Conservation (phyloP, 2,113 vertebrate species). For the Murina feae region DNA sequence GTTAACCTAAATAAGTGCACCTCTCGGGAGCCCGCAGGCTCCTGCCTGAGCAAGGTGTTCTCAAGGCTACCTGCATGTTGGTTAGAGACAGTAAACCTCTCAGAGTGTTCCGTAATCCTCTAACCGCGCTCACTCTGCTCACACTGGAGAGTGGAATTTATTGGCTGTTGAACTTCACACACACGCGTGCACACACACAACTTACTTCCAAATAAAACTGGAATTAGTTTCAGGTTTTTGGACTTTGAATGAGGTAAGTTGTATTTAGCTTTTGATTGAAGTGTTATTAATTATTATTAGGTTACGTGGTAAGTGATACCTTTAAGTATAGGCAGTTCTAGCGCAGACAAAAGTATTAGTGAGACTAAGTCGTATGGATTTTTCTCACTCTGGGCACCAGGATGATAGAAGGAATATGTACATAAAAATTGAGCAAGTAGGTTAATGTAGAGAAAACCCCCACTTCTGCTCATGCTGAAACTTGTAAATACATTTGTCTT, state of each 20-base stretch:
- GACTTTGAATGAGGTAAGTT: constrained; percentile 78
- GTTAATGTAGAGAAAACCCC: background rate
- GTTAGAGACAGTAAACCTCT: constrained; percentile 61
- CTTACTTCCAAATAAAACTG: constrained; percentile 59
- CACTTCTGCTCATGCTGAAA: background rate
- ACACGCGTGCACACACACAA: background rate
- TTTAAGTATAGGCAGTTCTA: background rate
- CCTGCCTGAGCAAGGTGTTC: constrained; percentile 74
- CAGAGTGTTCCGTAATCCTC: constrained; percentile 46
- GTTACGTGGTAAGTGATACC: background rate
- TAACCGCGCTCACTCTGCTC: constrained; percentile 42
- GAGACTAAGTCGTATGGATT: background rate
- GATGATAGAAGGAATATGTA: background rate
- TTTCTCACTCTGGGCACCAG: constrained; percentile 28
- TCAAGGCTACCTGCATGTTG: constrained; percentile 67
- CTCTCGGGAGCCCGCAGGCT: constrained; percentile 59
- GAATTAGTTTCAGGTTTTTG: constrained; percentile 70
- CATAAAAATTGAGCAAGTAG: background rate
- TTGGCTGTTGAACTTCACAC: constrained; percentile 57
- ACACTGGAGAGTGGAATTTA: constrained; percentile 63
- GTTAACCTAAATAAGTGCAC: constrained; percentile 78
- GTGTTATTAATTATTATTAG: constrained; percentile 8
- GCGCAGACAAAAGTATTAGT: background rate
- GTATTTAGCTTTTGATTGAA: constrained; percentile 46
- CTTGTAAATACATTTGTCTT: background rate